phyloP scores from a whole-genome alignment of 2,797 vertebrate genomes.

The Picus viridis region DNA sequence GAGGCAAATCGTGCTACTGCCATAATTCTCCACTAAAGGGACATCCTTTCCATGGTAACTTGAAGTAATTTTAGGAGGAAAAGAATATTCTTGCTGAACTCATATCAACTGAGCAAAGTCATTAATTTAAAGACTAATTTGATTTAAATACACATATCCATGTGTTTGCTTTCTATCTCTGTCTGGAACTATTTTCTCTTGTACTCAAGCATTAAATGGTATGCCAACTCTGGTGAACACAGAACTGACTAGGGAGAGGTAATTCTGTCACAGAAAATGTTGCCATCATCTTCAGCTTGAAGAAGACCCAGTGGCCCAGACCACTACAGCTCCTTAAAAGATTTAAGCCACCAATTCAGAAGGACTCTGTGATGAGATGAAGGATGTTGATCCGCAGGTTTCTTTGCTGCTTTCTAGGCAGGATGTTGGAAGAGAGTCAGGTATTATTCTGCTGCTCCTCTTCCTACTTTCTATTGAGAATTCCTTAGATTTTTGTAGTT shows the following conservation, averaged over 20 bases:
- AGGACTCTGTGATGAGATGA: not conserved
- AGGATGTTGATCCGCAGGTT: not conserved
- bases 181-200: not conserved
- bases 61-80: not conserved
- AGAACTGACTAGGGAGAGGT: not conserved
- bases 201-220: rapidly evolving
- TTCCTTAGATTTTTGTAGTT: not conserved
- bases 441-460: not conserved
- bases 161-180: not conserved
- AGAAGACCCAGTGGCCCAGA: not conserved
- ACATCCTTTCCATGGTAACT: not conserved
- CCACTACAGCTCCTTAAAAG: not conserved
- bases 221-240: rapidly evolving
- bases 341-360: not conserved
- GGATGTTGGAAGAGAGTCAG: not conserved
- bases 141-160: not conserved
- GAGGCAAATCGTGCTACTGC: not conserved
- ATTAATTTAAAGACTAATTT: not conserved
- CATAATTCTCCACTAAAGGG: not conserved
- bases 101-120: not conserved
- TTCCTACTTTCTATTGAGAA: not conserved
- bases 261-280: not conserved
- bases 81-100: not conserved
- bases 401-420: not conserved
- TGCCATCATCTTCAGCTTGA: not conserved